A percentile compares a stretch with the other conserved stretches of the same genome.
Conservation (phyloP, 2,113 vertebrate genomes). For the Odontophorus gujanensis region DNA sequence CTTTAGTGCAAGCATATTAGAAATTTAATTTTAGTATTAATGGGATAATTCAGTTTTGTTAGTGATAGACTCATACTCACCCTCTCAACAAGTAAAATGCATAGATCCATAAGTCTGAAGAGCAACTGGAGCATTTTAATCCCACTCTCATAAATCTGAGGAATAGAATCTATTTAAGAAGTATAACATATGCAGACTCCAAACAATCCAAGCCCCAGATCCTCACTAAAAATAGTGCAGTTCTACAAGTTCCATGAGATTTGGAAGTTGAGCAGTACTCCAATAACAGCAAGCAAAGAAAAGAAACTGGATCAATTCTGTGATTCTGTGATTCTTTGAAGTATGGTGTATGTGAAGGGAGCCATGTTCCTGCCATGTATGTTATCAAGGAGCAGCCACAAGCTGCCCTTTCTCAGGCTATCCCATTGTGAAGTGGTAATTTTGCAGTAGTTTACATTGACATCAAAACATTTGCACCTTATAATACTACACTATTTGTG, state of each 20-base stretch:
- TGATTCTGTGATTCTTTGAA: neutral
- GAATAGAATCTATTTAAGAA: neutral
- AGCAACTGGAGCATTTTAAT: neutral
- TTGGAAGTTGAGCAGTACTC: neutral
- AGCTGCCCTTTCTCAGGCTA: neutral
- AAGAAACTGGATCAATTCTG: neutral
- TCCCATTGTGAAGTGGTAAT: neutral
- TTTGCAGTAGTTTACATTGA: neutral
- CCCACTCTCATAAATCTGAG: neutral
- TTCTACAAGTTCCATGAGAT: neutral
- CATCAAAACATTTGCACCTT: neutral
- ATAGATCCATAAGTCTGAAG: neutral
- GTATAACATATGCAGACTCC: neutral
- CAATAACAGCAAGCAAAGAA: neutral
- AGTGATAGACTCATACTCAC: neutral
- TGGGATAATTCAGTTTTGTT: neutral
- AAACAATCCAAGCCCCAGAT: neutral
- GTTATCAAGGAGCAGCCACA: neutral
- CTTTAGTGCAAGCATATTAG: neutral
- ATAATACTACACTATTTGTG: neutral
- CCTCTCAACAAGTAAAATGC: neutral
- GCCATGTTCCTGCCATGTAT: rapidly evolving
- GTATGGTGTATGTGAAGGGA: rapidly evolving
- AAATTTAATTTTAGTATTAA: neutral
- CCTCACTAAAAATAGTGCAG: neutral